Evolutionary conservation across 2,797 vertebrate species (phyloP), one percentile per base, ranked within the genome.

Genomic region (Esox lucius): DNA sequence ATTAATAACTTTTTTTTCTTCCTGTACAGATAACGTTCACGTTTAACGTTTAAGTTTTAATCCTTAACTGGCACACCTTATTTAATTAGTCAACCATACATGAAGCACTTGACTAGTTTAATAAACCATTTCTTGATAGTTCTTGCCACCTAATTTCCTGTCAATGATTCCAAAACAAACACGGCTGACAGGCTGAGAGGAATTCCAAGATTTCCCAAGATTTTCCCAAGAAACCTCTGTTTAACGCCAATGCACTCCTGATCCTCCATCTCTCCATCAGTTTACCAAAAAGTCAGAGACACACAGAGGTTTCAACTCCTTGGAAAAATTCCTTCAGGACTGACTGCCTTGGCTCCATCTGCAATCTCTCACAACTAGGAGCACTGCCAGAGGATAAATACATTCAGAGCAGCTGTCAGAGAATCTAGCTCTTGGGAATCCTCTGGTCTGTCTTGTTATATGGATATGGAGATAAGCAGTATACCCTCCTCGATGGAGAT

Each of bases 331-430:
- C 56, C 80, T 85, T 86, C 86, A 86, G 82, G 86, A 79, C 51
- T 80, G 85, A 86, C 87, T 84, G 82, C 86, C 80, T 84, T 59
- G 28, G 33, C 83, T 82, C 82, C 75, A 78, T 85, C 85, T 88
- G 84, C 82, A 85, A 80, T 84, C 85, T 28, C 87, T 87, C 83
- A 86, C 86, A 90, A 87, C 90, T 88, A 90, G 80, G 75, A 15
- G 48, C 51, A 78, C 87, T 89, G 86, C 86, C 84, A 84, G 80
- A 85, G 83, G 73, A 89, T 86, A 86, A 86, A 88, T 85, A 81
- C 80, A 73, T 87, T 83, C 78, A 73, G 81, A 86, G 86, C 91
- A 91, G 87, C 86, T 91, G 88, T 81, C 78, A 70, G 83, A 88
- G 82, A 74, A 84, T 77, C 85, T 82, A 53, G 77, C 87, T 87